phyloP scores from a whole-genome alignment of 53 echinoderm and acorn worm genomes.

The Pentamera pediparva region DNA sequence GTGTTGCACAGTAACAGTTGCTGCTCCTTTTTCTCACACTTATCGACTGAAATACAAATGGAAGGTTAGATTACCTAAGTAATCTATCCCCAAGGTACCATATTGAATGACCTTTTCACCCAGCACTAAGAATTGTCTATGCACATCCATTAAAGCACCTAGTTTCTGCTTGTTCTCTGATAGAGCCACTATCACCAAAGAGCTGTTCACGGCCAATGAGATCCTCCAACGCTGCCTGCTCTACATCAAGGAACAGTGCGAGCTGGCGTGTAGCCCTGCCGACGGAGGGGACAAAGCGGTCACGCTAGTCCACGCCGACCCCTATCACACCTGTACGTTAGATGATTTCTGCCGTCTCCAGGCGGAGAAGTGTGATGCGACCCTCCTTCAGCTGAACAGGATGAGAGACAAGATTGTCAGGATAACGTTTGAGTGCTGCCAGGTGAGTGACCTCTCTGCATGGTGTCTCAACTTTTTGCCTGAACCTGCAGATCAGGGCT shows the following conservation, averaged over 20 bases:
- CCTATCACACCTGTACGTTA: conserved; percentile 51
- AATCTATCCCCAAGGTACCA: too few relatives aligned
- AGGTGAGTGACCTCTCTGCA: conserved; percentile 43
- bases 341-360: conserved; percentile 76
- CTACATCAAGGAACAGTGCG: conserved; percentile 86
- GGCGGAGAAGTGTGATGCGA: conserved; percentile 83
- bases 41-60: too few relatives aligned
- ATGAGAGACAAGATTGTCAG: conserved; percentile 88
- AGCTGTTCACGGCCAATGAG: conserved; percentile 95
- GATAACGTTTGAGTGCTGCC: conserved; percentile 92
- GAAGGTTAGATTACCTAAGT: too few relatives aligned
- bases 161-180: too few relatives aligned
- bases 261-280: conserved; percentile 72
- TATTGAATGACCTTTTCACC: too few relatives aligned
- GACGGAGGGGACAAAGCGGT: conserved; percentile 72
- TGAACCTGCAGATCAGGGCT: neutral
- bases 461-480: neutral
- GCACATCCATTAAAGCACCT: too few relatives aligned
- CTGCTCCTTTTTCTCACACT: too few relatives aligned
- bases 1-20: too few relatives aligned
- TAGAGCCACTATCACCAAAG: conserved; percentile 63
- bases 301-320: conserved; percentile 61
- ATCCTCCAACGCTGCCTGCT: conserved; percentile 92
- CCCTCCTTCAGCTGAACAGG: conserved; percentile 56
- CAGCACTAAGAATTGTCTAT: too few relatives aligned